Conservation (phyloP, 2,113 vertebrate genomes). For the Rhinoptilus africanus region DNA sequence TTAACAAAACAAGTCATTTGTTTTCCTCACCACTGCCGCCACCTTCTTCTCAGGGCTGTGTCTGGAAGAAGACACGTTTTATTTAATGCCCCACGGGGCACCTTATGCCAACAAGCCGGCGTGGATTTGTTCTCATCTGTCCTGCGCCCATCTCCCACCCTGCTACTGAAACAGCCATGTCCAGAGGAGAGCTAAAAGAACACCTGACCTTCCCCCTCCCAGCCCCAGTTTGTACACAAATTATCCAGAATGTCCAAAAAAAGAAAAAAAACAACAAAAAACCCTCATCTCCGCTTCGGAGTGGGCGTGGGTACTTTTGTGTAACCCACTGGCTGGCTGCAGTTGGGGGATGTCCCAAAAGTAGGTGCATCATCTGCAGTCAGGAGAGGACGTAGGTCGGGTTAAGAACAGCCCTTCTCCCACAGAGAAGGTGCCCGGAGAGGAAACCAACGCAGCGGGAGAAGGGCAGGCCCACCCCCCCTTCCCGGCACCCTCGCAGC, state of each 20-base stretch:
- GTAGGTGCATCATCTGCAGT: neutral
- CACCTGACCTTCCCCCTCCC: too few species aligned
- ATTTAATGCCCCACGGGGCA: neutral
- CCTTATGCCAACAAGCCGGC: neutral
- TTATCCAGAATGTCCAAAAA: neutral
- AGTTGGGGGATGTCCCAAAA: neutral
- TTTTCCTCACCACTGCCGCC: neutral
- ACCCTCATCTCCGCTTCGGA: neutral
- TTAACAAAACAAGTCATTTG: neutral
- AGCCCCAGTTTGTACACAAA: fast-evolving
- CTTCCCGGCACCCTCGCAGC: neutral
- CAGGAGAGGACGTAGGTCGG: fast-evolving
- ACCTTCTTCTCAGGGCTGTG: neutral
- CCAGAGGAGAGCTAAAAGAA: neutral
- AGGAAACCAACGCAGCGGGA: neutral
- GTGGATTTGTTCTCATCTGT: neutral
- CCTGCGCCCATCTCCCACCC: neutral
- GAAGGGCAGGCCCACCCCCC: neutral
- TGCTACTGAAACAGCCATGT: neutral
- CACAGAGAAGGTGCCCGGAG: fast-evolving
- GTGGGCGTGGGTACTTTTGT: neutral
- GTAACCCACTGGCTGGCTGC: neutral
- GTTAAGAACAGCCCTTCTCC: neutral
- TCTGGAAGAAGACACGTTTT: neutral
- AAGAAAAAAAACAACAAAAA: too few species aligned